Conservation (phyloP, 2,113 vertebrate genomes). For the Heteronetta atricapilla region DNA sequence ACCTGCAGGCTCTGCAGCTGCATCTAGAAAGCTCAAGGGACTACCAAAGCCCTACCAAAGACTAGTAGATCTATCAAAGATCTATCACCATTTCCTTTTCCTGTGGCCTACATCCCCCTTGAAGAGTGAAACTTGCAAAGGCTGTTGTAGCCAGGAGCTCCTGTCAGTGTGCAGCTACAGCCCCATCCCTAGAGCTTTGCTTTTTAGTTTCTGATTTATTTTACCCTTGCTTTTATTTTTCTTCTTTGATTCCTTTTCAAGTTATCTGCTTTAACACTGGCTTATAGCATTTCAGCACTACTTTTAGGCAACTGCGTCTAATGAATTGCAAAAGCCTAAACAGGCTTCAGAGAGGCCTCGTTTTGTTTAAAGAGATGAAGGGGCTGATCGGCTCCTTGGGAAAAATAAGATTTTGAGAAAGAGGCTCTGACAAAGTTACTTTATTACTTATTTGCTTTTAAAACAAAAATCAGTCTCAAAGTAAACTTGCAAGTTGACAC, state of each 20-base stretch:
- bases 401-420: background rate
- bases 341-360: background rate
- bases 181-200: background rate
- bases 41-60: background rate
- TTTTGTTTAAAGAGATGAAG: conserved; percentile 21
- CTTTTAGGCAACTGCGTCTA: background rate
- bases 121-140: background rate
- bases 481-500: background rate
- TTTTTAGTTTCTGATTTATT: background rate
- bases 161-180: background rate
- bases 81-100: background rate
- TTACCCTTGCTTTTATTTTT: background rate
- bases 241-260: conserved; percentile 1
- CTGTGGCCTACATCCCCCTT: background rate
- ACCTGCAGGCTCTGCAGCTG: background rate
- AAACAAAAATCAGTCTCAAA: background rate
- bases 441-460: background rate
- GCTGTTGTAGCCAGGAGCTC: background rate
- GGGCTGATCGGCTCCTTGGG: background rate
- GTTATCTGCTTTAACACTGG: background rate
- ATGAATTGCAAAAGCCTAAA: background rate
- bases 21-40: background rate
- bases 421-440: background rate
- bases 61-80: background rate
- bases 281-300: background rate